Percentiles rank a stretch among this genome's conserved stretches.
phyloP scores from a whole-genome alignment of 1,140 invertebrate species.

The Drosophila saltans region DNA sequence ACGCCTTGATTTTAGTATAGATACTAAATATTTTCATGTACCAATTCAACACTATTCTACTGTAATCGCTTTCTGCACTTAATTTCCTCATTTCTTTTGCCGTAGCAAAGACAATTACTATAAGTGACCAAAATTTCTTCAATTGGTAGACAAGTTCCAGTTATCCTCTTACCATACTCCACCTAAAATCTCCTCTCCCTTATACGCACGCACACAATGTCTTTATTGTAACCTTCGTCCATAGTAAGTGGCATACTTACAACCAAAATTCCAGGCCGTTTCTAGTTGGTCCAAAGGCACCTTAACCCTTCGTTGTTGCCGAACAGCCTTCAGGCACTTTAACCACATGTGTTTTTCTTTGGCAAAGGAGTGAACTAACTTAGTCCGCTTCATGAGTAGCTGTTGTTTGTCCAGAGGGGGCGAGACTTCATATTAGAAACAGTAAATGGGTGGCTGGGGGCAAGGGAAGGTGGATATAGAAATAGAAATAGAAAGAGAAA shows the following conservation, averaged over 20 bases:
- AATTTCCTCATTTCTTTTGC: conserved; percentile 59
- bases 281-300: conserved; percentile 13
- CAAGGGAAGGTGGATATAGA: background rate
- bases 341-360: conserved; percentile 69
- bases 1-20: conserved; percentile 58
- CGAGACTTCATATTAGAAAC: conserved; percentile 18
- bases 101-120: conserved; percentile 66
- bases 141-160: conserved; percentile 26
- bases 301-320: conserved; percentile 67
- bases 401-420: conserved; percentile 40
- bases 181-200: background rate
- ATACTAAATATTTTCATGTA: conserved; percentile 36
- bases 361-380: conserved; percentile 39
- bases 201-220: background rate
- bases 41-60: conserved; percentile 6
- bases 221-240: conserved; percentile 9
- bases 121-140: conserved; percentile 68
- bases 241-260: conserved; percentile 57
- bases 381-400: conserved; percentile 29
- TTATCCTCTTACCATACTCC: background rate
- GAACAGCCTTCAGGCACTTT: conserved; percentile 35
- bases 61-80: conserved; percentile 76
- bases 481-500: background rate
- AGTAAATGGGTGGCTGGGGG: background rate
- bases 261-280: conserved; percentile 57